Percentiles rank a stretch among this genome's conserved stretches.
These are phyloP conservation scores for Oryzias curvinotus DNA, from an alignment of 2,113 vertebrate genomes.

Conservation along the genomic window DNA sequence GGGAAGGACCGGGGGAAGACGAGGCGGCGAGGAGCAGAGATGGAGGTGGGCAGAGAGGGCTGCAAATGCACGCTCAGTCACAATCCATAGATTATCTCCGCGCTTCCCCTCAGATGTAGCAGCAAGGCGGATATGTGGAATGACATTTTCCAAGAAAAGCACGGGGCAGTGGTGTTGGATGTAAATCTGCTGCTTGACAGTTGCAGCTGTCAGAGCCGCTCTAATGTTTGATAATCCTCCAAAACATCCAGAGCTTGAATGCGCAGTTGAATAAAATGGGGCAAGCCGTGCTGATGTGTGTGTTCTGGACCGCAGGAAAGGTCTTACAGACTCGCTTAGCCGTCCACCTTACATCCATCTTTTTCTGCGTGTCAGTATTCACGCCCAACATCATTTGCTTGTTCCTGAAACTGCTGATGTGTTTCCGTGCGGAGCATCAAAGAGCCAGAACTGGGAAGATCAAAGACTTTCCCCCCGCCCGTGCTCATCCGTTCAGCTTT, in stretches of 20 bases:
- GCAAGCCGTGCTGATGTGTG: conserved; percentile 25
- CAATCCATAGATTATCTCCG: conserved; percentile 58
- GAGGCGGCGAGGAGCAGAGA: conserved; percentile 11
- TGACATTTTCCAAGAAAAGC: conserved; percentile 51
- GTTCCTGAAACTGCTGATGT: conserved; percentile 53
- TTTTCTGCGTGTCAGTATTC: conserved; percentile 6
- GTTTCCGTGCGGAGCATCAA: conserved; percentile 64
- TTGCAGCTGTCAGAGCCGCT: conserved; percentile 41
- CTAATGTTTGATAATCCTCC: conserved; percentile 59
- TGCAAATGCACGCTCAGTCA: conserved; percentile 35
- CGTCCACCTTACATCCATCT: conserved; percentile 11
- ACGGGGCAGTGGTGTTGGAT: conserved; percentile 24
- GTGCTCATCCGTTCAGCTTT: conserved; percentile 43
- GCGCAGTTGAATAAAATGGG: conserved; percentile 51
- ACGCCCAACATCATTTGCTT: conserved; percentile 37
- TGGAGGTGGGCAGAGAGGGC: conserved; percentile 15
- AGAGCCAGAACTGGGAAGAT: conserved; percentile 60
- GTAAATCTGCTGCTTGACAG: conserved; percentile 59
- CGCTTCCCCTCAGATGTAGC: conserved; percentile 38
- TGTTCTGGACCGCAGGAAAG: conserved; percentile 26
- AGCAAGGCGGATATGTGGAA: conserved; percentile 47
- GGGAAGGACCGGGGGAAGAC: conserved; percentile 5
- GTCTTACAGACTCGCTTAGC: conserved; percentile 42
- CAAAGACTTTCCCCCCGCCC: conserved; percentile 57
- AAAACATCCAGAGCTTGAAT: conserved; percentile 31